These are phyloP conservation scores for Drosophila tropicalis DNA, from an alignment of 1,140 invertebrate genomes.

Conservation along the genomic window DNA sequence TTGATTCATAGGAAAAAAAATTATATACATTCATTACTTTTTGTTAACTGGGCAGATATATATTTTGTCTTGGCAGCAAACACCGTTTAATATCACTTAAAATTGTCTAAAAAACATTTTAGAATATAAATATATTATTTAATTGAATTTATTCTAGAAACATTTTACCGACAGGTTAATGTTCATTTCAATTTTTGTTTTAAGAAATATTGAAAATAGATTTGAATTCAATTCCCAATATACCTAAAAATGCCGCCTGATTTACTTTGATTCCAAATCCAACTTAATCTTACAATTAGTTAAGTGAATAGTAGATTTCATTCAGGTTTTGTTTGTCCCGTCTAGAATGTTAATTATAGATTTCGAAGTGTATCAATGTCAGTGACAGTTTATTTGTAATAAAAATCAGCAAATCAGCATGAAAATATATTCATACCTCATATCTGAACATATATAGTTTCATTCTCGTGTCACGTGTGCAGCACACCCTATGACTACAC, in stretches of 20 bases:
- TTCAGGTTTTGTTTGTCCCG: neutral
- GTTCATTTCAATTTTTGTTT: no score
- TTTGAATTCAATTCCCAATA: no score
- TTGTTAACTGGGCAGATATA: neutral
- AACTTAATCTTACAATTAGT: no score
- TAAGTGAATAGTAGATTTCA: no score
- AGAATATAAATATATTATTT: no score
- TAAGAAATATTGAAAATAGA: no score
- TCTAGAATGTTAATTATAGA: neutral
- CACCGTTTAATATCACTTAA: no score
- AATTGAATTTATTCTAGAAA: no score
- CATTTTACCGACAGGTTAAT: no score
- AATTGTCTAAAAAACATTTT: no score
- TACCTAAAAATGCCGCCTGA: no score
- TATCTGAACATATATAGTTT: neutral
- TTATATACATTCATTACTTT: neutral
- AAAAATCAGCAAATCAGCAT: neutral
- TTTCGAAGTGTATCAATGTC: neutral
- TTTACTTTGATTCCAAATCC: no score
- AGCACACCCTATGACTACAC: neutral
- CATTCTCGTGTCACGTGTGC: constrained; percentile 1
- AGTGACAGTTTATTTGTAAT: neutral
- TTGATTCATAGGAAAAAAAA: neutral
- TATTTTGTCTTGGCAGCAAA: neutral
- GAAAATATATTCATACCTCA: neutral